Evolutionary conservation across 2,113 vertebrate species (phyloP).

Genomic region (Nipponia nippon): DNA sequence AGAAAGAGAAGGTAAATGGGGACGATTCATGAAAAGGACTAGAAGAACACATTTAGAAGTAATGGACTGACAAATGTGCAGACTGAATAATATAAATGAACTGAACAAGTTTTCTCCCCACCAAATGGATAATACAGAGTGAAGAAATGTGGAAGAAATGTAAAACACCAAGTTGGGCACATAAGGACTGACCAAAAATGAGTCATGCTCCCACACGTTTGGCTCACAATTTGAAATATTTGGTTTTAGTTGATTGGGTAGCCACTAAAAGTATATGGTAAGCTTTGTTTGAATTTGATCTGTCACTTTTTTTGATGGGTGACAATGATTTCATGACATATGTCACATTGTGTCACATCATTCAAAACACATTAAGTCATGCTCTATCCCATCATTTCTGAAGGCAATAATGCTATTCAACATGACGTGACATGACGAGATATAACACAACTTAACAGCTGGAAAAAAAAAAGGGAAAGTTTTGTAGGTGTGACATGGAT

Average conservation of each 20-base stretch:
- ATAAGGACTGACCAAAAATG: slow-evolving; percentile 15
- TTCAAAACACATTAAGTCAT: slow-evolving; percentile 26
- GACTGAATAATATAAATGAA: background rate
- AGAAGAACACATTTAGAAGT: slow-evolving; percentile 1
- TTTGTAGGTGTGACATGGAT: background rate
- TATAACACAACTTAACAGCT: background rate
- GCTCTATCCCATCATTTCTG: slow-evolving; percentile 14
- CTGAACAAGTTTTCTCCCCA: background rate
- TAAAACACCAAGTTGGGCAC: background rate
- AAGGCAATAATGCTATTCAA: slow-evolving; percentile 24
- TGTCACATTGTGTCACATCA: slow-evolving; percentile 37
- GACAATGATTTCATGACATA: slow-evolving; percentile 57
- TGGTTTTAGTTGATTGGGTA: slow-evolving; percentile 36
- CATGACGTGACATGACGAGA: background rate
- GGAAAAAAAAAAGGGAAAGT: background rate
- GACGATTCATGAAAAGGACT: background rate
- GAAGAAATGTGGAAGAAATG: slow-evolving; percentile 41
- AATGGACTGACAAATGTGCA: background rate
- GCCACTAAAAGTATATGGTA: slow-evolving; percentile 26
- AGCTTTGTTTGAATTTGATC: slow-evolving; percentile 31
- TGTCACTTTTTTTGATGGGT: slow-evolving; percentile 50
- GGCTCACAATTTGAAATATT: background rate
- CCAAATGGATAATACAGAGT: background rate
- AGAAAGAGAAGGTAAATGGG: background rate
- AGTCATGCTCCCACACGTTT: slow-evolving; percentile 26